Base-by-base conservation (phyloP, 2,113 vertebrate genomes). In the Myotis lucifugus region DNA sequence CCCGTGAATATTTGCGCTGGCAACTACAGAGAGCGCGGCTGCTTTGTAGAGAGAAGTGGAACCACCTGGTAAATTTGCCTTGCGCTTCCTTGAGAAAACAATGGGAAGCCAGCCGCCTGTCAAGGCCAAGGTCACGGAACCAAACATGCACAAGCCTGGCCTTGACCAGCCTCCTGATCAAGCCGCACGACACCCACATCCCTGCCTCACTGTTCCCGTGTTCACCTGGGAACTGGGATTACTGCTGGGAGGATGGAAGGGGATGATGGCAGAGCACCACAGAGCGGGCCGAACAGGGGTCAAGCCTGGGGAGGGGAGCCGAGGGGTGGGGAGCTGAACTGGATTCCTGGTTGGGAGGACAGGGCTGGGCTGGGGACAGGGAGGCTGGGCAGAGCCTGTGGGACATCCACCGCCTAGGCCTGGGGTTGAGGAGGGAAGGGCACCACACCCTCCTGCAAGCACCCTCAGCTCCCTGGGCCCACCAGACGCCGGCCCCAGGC, bases 21-120 rank as follows among this genome's bases (percentile, higher is more conserved):
- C 94, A 94, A 66, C 76, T 0, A 42, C 56, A 23, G 32, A 67
- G 83, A 82, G 50, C 23, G 32, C 56, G 61, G 8, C 46, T 2
- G 77, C 72, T 94, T 61, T 90, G 85, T 14, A 42, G 87, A 72
- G 67, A 34, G 56, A 76, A 87, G 61, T 73, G 56, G 92, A 95
- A 48, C n/a, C 25, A 7, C 61, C 29, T 0, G 48, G 86, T 61
- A 93, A 86, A 93, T 96, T 77, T 94, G 91, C 77, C 79, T 87
- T 84, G 64, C 12, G 83, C 48, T 93, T 97, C 78, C 95, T 25
- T 91, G 73, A 95, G 96, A 92, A 95, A 96, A 96, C 93, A 88
- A 19, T 5, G 37, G 72, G 76, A 87, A 95, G 78, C 84, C 67
- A 23, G 85, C 85, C 42, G 37, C 85, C 42, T 3, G 0, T 83